These are phyloP conservation scores for Tylochromis polylepis DNA, from an alignment of 2,113 vertebrate species.

Conservation along the genomic window DNA sequence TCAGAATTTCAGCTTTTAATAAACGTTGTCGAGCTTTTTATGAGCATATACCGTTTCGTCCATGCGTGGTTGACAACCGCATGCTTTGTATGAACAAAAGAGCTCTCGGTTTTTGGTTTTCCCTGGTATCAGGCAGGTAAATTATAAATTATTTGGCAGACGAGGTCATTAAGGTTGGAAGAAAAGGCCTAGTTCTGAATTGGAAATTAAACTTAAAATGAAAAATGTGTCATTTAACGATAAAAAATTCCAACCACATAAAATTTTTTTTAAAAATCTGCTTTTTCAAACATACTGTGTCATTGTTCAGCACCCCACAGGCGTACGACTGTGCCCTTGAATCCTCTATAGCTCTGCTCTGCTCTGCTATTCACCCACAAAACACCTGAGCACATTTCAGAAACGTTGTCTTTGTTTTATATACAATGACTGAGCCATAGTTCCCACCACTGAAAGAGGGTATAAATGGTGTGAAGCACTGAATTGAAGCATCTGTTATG, in stretches of 20 bases:
- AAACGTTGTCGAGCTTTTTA: not conserved
- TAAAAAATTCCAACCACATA: not conserved
- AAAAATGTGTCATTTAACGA: not conserved
- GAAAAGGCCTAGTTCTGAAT: not conserved
- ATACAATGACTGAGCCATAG: not conserved
- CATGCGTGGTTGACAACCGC: not conserved
- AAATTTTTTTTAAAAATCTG: not conserved
- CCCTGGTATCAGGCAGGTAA: not conserved
- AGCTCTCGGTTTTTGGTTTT: not conserved
- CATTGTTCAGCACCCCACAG: not conserved
- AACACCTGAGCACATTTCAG: slow-evolving; percentile 42
- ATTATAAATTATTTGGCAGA: not conserved
- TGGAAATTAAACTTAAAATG: not conserved
- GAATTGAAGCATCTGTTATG: slow-evolving; percentile 9
- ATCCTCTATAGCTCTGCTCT: not conserved
- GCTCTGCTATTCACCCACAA: not conserved
- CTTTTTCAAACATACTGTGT: not conserved
- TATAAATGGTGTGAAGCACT: slow-evolving; percentile 12
- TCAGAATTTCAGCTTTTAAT: not conserved
- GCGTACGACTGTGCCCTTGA: not conserved
- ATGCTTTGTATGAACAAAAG: not conserved
- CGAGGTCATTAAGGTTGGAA: not conserved
- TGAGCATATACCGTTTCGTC: not conserved
- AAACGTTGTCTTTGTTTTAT: slow-evolving; percentile 7
- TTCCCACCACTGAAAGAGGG: not conserved